Percentiles rank a stretch among this genome's conserved stretches.
phyloP scores from a whole-genome alignment of 2,888 invertebrate genomes.

The Adelognathus sp. region DNA sequence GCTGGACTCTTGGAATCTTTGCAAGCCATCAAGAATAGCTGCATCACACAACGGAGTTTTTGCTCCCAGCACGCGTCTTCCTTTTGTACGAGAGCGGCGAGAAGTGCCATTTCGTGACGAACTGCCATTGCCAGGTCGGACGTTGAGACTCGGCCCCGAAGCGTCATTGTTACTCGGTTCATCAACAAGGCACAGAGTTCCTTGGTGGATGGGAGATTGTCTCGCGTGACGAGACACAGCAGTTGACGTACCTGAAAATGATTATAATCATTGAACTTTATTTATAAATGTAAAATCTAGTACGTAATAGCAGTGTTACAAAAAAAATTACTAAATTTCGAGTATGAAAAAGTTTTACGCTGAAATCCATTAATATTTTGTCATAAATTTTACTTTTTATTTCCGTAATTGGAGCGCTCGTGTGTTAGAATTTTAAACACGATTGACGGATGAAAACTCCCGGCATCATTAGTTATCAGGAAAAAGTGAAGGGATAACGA shows the following conservation, averaged over 20 bases:
- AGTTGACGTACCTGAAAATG: slow-evolving; percentile 94
- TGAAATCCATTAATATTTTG: no score
- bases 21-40: slow-evolving; percentile 91
- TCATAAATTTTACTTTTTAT: no score
- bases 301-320: no score
- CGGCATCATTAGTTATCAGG: no score
- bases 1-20: slow-evolving; percentile 90
- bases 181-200: slow-evolving; percentile 92
- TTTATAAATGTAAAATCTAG: no score
- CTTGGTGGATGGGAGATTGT: slow-evolving; percentile 91
- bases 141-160: slow-evolving; percentile 89
- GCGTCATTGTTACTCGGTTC: slow-evolving; percentile 91
- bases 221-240: slow-evolving; percentile 93
- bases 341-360: no score
- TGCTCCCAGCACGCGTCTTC: slow-evolving; percentile 98
- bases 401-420: no score
- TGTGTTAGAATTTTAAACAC: no score
- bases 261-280: no score
- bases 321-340: no score
- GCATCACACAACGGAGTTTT: slow-evolving; percentile 93
- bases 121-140: slow-evolving; percentile 89
- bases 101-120: slow-evolving; percentile 93
- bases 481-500: no score
- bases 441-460: no score
- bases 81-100: slow-evolving; percentile 94